Conservation (phyloP, 2,797 vertebrate species). For the Percopsis omiscomaycus region DNA sequence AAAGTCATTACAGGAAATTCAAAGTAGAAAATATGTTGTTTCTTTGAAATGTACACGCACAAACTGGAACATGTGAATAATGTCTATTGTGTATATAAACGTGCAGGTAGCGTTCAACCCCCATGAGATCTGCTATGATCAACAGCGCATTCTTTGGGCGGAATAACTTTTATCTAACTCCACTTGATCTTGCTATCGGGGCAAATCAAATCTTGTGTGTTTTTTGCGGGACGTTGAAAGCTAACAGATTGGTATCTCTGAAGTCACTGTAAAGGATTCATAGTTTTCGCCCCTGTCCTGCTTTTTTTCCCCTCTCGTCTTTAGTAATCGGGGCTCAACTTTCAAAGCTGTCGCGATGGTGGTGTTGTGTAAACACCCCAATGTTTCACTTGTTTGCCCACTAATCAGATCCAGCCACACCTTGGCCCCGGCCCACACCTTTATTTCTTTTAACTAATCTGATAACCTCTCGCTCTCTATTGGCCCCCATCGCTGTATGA, state of each 20-base stretch:
- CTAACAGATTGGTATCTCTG: constrained; percentile 40
- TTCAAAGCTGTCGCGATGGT: constrained; percentile 66
- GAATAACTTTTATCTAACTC: constrained; percentile 25
- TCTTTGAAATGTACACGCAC: background rate
- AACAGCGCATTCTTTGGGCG: background rate
- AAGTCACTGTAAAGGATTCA: constrained; percentile 54
- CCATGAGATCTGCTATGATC: constrained; percentile 23
- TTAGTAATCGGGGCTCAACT: constrained; percentile 58
- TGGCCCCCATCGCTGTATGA: constrained; percentile 71
- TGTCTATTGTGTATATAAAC: constrained; percentile 2
- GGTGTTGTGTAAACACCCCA: constrained; percentile 67
- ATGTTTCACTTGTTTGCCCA: constrained; percentile 59
- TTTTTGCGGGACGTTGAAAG: constrained; percentile 36
- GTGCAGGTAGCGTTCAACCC: constrained; percentile 14
- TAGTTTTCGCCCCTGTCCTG: constrained; percentile 39
- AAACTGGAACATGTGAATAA: background rate
- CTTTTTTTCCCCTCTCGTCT: constrained; percentile 34
- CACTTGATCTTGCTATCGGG: constrained; percentile 38
- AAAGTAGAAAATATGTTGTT: background rate
- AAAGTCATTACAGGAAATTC: background rate
- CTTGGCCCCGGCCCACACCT: constrained; percentile 64
- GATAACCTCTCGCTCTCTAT: constrained; percentile 50
- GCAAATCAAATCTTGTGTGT: constrained; percentile 22
- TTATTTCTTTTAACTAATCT: constrained; percentile 46
- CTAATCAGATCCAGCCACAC: constrained; percentile 68